Base-by-base conservation (phyloP, 2,888 invertebrate genomes). In the Protodeltote pygarga region DNA sequence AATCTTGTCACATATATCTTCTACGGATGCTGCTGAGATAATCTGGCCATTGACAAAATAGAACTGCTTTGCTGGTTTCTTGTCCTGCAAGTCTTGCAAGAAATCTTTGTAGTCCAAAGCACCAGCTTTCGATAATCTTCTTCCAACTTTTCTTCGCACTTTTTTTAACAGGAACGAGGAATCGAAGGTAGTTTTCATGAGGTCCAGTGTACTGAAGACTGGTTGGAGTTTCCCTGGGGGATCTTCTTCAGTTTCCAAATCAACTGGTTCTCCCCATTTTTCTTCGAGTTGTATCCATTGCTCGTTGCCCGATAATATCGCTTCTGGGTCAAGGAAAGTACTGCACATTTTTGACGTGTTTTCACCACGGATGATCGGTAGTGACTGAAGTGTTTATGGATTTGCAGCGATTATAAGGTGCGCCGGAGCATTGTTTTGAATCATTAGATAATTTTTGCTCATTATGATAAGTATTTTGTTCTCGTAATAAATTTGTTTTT, bases 281-380 rank as follows among this genome's bases (percentile, higher is more conserved):
- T 87, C 80, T 46, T 88, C 87, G 1, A 91, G 71, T 21, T 83
- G 79, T 57, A 63, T 79, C 90, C 90, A 90, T 41, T 90, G 77
- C 19, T 90, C 89, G 69, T 81, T 89, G 35, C 77, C 80, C 3
- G 81, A 85, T 15, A 90, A 66, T 19, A 90, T 85, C 0, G 72
- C 71, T 16, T 89, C 89, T 0, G 77, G 61, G 46, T 90, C 89
- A 0, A 87, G 46, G 15, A 89, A 67, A 3, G 57, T 61, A 2
- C 35, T 38, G 33, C 50, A 66, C 68, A 68, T 68, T 50, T 51
- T 62, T 24, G 17, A 53, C 46, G 55, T 53, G 23, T 29, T 52
- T 16, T 24, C 37, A 19, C 25, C n/a, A 3, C 34, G 42, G 37
- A 11, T 9, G 44, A 27, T 34, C 19, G 33, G 33, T n/a, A 32